phyloP scores from a whole-genome alignment of 1,140 invertebrate genomes.

The Drosophila nannoptera region DNA sequence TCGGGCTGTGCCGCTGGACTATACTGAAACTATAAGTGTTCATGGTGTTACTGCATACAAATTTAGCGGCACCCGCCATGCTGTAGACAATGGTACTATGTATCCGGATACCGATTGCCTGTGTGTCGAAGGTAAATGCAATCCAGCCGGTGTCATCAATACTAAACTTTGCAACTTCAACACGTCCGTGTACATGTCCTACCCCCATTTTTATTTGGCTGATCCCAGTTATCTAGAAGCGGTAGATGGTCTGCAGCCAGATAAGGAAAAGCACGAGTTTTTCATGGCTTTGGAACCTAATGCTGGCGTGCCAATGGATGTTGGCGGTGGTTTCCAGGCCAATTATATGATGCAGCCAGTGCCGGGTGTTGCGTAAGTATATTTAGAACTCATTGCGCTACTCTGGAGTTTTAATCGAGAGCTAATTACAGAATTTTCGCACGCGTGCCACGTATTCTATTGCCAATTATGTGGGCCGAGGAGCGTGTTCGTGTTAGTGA shows the following conservation, averaged over 20 bases:
- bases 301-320: slow-evolving; percentile 86
- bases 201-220: slow-evolving; percentile 91
- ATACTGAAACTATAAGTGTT: slow-evolving; percentile 80
- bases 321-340: slow-evolving; percentile 87
- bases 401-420: slow-evolving; percentile 31
- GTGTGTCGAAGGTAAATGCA: slow-evolving; percentile 84
- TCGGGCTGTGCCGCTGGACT: slow-evolving; percentile 82
- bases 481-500: slow-evolving; percentile 83
- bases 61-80: slow-evolving; percentile 80
- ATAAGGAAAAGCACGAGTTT: slow-evolving; percentile 85
- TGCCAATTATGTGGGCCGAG: slow-evolving; percentile 89
- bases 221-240: slow-evolving; percentile 84
- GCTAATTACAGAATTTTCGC: slow-evolving; percentile 82
- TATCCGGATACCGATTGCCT: slow-evolving; percentile 84
- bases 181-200: slow-evolving; percentile 89
- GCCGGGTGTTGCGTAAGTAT: slow-evolving; percentile 82
- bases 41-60: slow-evolving; percentile 82
- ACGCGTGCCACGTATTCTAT: slow-evolving; percentile 84
- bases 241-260: slow-evolving; percentile 86
- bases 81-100: slow-evolving; percentile 84
- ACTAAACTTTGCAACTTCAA: slow-evolving; percentile 85
- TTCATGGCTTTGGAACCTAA: slow-evolving; percentile 86
- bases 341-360: slow-evolving; percentile 86
- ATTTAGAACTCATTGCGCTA: background rate
- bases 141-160: slow-evolving; percentile 84